Base-by-base conservation (phyloP, 1,140 invertebrate genomes). In the Drosophila malerkotliana region DNA sequence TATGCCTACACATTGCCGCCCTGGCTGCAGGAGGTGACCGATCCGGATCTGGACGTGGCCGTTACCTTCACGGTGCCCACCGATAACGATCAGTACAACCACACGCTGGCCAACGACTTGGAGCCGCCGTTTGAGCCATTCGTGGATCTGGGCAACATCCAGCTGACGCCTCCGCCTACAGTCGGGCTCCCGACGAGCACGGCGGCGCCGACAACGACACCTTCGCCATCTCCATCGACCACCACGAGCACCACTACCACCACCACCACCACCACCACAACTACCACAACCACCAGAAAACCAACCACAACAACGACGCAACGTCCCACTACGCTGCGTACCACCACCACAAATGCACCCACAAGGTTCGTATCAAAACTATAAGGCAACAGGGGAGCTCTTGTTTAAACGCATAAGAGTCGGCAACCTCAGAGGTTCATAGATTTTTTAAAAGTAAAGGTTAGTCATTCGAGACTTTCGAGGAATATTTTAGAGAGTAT, bases 31-130 rank as follows among this genome's bases (percentile, higher is more conserved):
- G 90, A 80, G 30, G 85, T 91, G 8, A 91, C 90, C 64, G 90
- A 91, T 63, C 87, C 90, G 1, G 90, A 91, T 30, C 54, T 91
- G 21, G 90, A 91, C 59, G 90, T 90, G 30, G 90, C 90, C 4
- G 90, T 91, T 10, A 88, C 83, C n/a, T 91, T 79, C n/a, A 72
- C 77, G 3, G 72, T 83, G 47, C 90, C 90, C 48, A 76, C 77
- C 8, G 81, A 91, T 47, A 82, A 91, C 32, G 80, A 90, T 56
- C 63, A 91, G 52, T 91, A 91, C 26, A 91, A 91, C 32, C 83
- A 91, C 15, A 89, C 76, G 3, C 24, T 91, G 53, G 37, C 54
- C 4, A 71, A 68, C 2, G 90, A 91, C 37, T 30, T 91, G 18
- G 79, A 90, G 54, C 90, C 90, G 12, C 90, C 90, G 0, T 77